phyloP scores from a whole-genome alignment of 2,888 invertebrate genomes.

The Phengaris arion region DNA sequence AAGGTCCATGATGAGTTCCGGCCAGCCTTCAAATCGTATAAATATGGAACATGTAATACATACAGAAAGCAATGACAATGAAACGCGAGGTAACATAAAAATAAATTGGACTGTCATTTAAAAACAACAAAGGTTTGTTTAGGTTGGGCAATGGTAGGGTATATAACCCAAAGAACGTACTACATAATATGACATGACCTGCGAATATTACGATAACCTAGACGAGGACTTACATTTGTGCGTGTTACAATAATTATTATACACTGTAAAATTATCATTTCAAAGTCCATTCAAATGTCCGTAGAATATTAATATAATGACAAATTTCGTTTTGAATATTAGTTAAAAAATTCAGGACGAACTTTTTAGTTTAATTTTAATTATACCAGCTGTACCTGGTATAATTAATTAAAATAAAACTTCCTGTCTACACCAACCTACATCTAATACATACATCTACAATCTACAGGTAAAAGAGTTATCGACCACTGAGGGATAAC shows the following conservation, averaged over 20 bases:
- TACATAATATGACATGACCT: not conserved
- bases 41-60: not conserved
- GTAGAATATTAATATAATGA: not conserved
- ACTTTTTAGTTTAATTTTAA: not conserved
- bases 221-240: not conserved
- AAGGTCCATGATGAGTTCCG: too few species aligned
- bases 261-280: not conserved
- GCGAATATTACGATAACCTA: not conserved
- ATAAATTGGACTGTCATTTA: conserved; percentile 18
- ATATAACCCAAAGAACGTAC: not conserved
- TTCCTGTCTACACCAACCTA: too few species aligned
- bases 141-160: not conserved
- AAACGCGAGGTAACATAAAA: conserved; percentile 5
- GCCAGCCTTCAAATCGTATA: too few species aligned
- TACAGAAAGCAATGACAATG: not conserved
- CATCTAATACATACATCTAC: too few species aligned
- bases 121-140: conserved; percentile 5
- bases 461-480: too few species aligned
- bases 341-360: not conserved
- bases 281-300: not conserved
- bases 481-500: too few species aligned
- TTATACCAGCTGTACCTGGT: too few species aligned
- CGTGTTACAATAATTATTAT: not conserved
- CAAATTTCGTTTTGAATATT: not conserved
- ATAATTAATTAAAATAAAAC: not conserved